phyloP scores from a whole-genome alignment of 1,140 invertebrate species.

The Andrena cerasifolii region DNA sequence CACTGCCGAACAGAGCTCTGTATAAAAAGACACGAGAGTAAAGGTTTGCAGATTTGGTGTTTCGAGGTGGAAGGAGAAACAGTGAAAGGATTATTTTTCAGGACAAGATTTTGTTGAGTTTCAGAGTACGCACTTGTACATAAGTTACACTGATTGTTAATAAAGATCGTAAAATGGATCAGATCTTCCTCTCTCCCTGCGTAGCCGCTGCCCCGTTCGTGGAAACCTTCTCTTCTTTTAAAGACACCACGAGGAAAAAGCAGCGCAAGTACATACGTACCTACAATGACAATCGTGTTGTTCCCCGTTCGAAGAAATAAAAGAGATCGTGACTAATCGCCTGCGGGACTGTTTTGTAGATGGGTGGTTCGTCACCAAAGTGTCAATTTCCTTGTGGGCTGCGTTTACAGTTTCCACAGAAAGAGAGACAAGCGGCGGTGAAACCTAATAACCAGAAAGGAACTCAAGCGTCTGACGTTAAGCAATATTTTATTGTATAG shows the following conservation, averaged over 20 bases:
- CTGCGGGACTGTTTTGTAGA: too few species aligned
- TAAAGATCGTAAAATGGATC: slow-evolving; percentile 59
- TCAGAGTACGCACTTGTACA: slow-evolving; percentile 71
- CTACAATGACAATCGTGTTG: too few species aligned
- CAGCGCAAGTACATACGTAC: too few species aligned
- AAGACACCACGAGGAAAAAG: neutral
- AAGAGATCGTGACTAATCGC: neutral
- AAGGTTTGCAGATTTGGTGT: neutral
- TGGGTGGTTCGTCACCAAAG: too few species aligned
- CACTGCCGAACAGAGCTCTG: neutral
- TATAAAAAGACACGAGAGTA: too few species aligned
- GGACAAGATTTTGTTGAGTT: slow-evolving; percentile 69
- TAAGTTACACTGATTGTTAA: slow-evolving; percentile 73
- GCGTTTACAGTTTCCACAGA: too few species aligned
- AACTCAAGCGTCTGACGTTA: slow-evolving; percentile 46
- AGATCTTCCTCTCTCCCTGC: neutral
- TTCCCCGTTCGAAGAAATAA: too few species aligned
- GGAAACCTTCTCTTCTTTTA: too few species aligned
- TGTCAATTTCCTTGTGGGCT: neutral
- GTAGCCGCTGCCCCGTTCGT: too few species aligned
- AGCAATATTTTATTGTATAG: slow-evolving; percentile 68
- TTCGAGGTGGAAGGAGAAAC: slow-evolving; percentile 24
- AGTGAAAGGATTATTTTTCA: slow-evolving; percentile 22
- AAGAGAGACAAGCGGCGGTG: neutral
- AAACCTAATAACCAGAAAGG: neutral